Percentiles rank a stretch among this genome's conserved stretches.
These are phyloP conservation scores for Neuroterus valhalla DNA, from an alignment of 1,140 invertebrate genomes.

Conservation along the genomic window DNA sequence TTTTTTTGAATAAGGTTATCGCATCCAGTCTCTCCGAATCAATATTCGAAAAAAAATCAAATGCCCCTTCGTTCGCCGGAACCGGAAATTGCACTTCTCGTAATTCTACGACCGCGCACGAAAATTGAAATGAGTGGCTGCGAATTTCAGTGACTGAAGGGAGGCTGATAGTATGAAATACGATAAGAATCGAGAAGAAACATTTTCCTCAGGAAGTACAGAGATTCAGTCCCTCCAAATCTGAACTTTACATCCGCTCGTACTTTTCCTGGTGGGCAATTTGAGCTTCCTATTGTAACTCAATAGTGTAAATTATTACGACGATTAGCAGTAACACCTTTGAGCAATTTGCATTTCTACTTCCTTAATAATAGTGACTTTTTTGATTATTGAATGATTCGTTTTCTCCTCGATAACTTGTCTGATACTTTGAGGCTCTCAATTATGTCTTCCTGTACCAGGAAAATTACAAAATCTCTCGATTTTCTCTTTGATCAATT, in stretches of 20 bases:
- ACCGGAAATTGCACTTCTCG: conserved; percentile 22
- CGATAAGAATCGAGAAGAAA: not conserved
- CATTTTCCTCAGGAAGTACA: not conserved
- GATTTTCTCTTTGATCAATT: too few relatives aligned
- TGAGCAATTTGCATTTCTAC: conserved; percentile 8
- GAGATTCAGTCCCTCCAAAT: not conserved
- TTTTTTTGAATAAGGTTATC: not conserved
- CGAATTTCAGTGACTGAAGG: conserved; percentile 3
- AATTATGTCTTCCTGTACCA: too few relatives aligned
- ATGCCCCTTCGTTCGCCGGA: not conserved
- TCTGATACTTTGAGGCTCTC: not conserved
- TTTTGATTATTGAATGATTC: not conserved
- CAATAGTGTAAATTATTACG: not conserved
- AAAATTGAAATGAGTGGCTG: conserved; percentile 22
- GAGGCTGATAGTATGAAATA: not conserved
- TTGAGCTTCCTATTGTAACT: not conserved
- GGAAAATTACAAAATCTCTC: too few relatives aligned
- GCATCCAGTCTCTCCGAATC: not conserved
- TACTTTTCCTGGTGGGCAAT: conserved; percentile 12
- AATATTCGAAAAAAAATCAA: not conserved
- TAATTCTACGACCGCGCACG: conserved; percentile 8
- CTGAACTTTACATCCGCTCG: conserved; percentile 6
- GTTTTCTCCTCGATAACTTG: not conserved
- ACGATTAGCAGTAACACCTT: not conserved
- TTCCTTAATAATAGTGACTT: not conserved